Conservation (phyloP, 2,113 vertebrate genomes). For the Cygnus buccinator region DNA sequence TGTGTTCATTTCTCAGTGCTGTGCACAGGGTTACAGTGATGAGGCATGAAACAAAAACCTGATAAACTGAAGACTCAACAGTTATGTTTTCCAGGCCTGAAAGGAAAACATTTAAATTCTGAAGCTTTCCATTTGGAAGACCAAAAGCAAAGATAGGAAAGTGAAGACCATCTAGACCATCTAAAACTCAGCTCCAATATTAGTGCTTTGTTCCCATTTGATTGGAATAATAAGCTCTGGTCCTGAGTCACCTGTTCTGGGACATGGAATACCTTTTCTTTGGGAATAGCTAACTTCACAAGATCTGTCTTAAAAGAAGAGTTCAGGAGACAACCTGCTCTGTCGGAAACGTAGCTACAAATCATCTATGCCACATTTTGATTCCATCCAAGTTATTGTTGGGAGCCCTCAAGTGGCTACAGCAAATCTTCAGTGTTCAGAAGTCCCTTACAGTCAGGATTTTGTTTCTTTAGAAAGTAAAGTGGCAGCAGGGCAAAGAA, state of each 20-base stretch:
- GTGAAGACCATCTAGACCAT: not conserved
- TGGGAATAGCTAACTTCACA: not conserved
- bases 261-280: not conserved
- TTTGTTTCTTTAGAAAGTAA: not conserved
- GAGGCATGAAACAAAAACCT: not conserved
- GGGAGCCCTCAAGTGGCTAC: not conserved
- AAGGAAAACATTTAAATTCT: not conserved
- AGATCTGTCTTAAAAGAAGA: not conserved
- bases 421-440: not conserved
- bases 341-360: not conserved
- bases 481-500: not conserved
- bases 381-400: not conserved
- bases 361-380: not conserved
- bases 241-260: not conserved
- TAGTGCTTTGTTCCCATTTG: not conserved
- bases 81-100: not conserved
- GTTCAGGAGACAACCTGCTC: not conserved
- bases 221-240: not conserved
- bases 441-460: not conserved
- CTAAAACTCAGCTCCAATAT: not conserved
- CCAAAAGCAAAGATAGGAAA: not conserved
- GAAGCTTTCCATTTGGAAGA: not conserved
- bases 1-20: not conserved
- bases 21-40: accelerated
- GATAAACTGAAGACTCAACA: not conserved